Evolutionary conservation across 2,888 invertebrate species (phyloP).

Genomic region (Calameuta filiformis): DNA sequence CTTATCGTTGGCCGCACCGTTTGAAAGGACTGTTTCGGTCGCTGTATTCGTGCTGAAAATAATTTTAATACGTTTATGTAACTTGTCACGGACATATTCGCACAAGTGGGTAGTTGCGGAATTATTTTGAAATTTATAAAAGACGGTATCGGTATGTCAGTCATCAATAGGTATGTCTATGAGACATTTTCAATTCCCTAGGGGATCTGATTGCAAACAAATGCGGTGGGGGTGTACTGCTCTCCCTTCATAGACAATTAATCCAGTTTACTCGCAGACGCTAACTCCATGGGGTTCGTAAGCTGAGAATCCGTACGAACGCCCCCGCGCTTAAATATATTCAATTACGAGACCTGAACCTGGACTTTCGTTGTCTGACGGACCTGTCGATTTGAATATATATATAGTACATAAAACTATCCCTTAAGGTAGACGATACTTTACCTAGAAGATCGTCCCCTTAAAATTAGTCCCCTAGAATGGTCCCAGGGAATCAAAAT

Average conservation of each 20-base stretch:
- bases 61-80: background rate
- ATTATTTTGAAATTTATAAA: background rate
- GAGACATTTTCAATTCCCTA: slow-evolving; percentile 39
- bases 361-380: background rate
- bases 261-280: slow-evolving; percentile 65
- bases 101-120: background rate
- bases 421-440: background rate
- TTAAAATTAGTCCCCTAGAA: background rate
- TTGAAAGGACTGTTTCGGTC: background rate
- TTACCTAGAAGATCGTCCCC: background rate
- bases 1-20: too few species aligned
- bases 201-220: slow-evolving; percentile 55
- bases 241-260: slow-evolving; percentile 64
- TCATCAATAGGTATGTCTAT: background rate
- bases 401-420: background rate
- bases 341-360: slow-evolving; percentile 52
- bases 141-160: background rate
- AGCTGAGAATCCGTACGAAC: slow-evolving; percentile 65
- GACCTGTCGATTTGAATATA: background rate
- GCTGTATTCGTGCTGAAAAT: background rate
- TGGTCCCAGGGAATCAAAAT: background rate
- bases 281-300: slow-evolving; percentile 44
- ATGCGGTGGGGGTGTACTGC: slow-evolving; percentile 34
- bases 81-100: background rate
- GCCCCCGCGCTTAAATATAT: slow-evolving; percentile 60